A percentile compares a stretch with the other conserved stretches of the same genome.
Evolutionary conservation across 2,888 invertebrate species (phyloP).

Genomic region (Beris chalybata): DNA sequence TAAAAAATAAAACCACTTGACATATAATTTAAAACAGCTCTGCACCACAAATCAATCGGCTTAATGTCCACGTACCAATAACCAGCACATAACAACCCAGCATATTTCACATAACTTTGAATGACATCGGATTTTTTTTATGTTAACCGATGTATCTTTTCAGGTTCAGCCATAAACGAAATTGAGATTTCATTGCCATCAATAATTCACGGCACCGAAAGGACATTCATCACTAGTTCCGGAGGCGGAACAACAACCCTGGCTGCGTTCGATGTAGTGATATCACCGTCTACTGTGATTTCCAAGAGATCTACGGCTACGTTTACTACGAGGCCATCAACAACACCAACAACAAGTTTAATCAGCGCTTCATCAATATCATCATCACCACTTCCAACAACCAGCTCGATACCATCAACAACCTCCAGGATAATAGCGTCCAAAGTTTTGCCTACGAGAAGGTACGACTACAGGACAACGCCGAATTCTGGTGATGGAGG

Average conservation of each 20-base stretch:
- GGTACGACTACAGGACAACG: constrained; percentile 1
- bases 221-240: constrained; percentile 30
- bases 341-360: constrained; percentile 18
- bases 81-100: no score
- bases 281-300: constrained; percentile 3
- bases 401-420: constrained; percentile 40
- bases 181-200: constrained; percentile 34
- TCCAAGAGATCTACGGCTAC: constrained; percentile 17
- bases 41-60: no score
- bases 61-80: no score
- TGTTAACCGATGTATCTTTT: constrained; percentile 14
- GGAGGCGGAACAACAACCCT: constrained; percentile 7
- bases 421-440: constrained; percentile 18
- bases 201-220: constrained; percentile 31
- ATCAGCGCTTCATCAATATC: constrained; percentile 24
- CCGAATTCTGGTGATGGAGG: constrained; percentile 3
- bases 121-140: no score
- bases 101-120: no score
- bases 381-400: background rate
- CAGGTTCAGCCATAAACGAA: constrained; percentile 31
- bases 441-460: constrained; percentile 18
- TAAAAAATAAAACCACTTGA: no score
- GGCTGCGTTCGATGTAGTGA: background rate
- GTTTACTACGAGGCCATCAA: constrained; percentile 19
- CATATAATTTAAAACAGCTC: no score